These are phyloP conservation scores for Muscidifurax raptorellus DNA, from an alignment of 1,140 invertebrate genomes.

Conservation along the genomic window DNA sequence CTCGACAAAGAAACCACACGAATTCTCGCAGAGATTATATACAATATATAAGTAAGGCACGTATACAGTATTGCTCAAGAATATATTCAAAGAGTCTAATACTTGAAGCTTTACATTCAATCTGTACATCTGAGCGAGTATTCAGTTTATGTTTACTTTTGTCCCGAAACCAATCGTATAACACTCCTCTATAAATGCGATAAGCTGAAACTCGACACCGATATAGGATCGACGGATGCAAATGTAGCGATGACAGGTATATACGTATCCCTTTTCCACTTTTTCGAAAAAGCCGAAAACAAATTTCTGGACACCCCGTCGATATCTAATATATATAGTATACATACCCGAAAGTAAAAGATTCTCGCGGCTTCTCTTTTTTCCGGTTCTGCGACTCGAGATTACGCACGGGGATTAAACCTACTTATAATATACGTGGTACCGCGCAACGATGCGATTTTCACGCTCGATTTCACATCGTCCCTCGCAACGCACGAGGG, in stretches of 20 bases:
- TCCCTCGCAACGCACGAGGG: background rate
- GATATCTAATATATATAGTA: background rate
- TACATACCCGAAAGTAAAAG: background rate
- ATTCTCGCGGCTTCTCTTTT: background rate
- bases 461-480: slow-evolving; percentile 43
- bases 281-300: background rate
- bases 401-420: slow-evolving; percentile 22
- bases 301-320: background rate
- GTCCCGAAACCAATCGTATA: background rate
- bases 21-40: too few species aligned
- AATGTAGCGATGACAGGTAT: background rate
- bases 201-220: background rate
- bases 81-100: too few species aligned
- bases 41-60: too few species aligned
- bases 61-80: too few species aligned
- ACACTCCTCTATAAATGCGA: background rate
- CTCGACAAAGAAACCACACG: too few species aligned
- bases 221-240: background rate
- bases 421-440: background rate
- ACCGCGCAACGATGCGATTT: slow-evolving; percentile 25
- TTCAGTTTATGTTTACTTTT: background rate
- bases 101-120: too few species aligned
- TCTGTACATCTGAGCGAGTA: too few species aligned
- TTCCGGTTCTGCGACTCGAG: slow-evolving; percentile 1
- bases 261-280: background rate